Conservation (phyloP, 92 coral and sea anemone species). For the Nematostella vectensis region DNA sequence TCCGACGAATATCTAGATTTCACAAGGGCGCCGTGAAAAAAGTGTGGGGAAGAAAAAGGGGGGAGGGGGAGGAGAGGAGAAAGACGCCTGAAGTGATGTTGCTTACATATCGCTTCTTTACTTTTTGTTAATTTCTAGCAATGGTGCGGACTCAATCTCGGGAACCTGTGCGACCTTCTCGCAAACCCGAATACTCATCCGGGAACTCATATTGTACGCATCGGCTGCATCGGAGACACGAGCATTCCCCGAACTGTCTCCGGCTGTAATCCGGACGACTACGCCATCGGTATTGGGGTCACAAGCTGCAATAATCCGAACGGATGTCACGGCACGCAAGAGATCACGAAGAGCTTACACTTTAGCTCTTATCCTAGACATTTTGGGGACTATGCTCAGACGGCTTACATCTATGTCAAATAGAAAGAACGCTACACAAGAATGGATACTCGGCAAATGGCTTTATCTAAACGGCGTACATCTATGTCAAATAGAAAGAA, state of each 20-base stretch:
- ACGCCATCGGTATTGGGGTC: slow-evolving; percentile 94
- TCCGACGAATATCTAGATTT: too few relatives aligned
- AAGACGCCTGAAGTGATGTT: too few relatives aligned
- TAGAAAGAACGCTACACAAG: too few relatives aligned
- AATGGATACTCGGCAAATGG: neutral
- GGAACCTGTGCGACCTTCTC: slow-evolving; percentile 76
- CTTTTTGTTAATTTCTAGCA: too few relatives aligned
- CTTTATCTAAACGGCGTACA: slow-evolving; percentile 94
- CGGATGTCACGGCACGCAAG: slow-evolving; percentile 57
- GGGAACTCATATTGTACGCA: slow-evolving; percentile 89
- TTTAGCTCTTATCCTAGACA: slow-evolving; percentile 66
- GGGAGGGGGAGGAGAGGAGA: too few relatives aligned
- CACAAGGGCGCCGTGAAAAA: too few relatives aligned
- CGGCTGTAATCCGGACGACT: slow-evolving; percentile 93
- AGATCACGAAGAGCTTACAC: slow-evolving; percentile 73
- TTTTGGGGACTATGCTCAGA: slow-evolving; percentile 79
- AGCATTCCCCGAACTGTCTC: slow-evolving; percentile 58
- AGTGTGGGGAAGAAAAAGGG: too few relatives aligned
- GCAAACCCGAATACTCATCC: slow-evolving; percentile 89
- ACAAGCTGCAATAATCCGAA: slow-evolving; percentile 78
- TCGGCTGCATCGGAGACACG: slow-evolving; percentile 96
- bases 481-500: slow-evolving; percentile 84
- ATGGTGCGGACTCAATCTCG: slow-evolving; percentile 97
- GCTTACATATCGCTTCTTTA: too few relatives aligned
- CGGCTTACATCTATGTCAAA: slow-evolving; percentile 92